Evolutionary conservation across 2,797 vertebrate species (phyloP).

Genomic region (Poeciliopsis gracilis): DNA sequence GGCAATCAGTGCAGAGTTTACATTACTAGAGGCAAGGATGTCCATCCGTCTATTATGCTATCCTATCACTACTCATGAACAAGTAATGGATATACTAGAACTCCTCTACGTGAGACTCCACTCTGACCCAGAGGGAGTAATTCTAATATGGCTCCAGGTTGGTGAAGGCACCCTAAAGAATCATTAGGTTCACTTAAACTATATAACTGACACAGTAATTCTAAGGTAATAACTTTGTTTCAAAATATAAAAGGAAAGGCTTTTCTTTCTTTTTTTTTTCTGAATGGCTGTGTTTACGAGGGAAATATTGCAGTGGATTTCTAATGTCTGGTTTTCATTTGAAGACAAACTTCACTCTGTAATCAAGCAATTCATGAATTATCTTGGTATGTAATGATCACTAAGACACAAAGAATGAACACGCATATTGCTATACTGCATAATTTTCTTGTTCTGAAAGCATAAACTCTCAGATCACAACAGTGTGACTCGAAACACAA

Average conservation of each 20-base stretch:
- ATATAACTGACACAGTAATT: neutral
- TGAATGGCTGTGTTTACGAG: neutral
- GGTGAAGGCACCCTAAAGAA: neutral
- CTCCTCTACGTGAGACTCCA: neutral
- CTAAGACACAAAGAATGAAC: neutral
- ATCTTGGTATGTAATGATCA: neutral
- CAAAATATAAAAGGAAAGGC: neutral
- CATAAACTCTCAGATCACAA: constrained; percentile 46
- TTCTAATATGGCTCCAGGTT: neutral
- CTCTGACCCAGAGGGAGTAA: neutral
- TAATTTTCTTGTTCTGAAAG: constrained; percentile 41
- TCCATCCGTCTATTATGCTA: neutral
- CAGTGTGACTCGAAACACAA: constrained; percentile 45
- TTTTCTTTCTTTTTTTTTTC: neutral
- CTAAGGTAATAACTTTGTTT: neutral
- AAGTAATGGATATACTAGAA: neutral
- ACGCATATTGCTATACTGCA: neutral
- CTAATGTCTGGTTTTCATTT: constrained; percentile 24
- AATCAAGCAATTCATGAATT: constrained; percentile 19
- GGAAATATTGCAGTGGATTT: constrained; percentile 5
- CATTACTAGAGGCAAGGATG: neutral
- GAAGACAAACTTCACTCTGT: constrained; percentile 8
- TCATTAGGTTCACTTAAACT: neutral
- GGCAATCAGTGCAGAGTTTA: neutral
- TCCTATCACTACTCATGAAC: neutral